A percentile compares a stretch with the other conserved stretches of the same genome.
phyloP scores from a whole-genome alignment of 2,113 vertebrate species.

The Lethenteron camtschaticum region DNA sequence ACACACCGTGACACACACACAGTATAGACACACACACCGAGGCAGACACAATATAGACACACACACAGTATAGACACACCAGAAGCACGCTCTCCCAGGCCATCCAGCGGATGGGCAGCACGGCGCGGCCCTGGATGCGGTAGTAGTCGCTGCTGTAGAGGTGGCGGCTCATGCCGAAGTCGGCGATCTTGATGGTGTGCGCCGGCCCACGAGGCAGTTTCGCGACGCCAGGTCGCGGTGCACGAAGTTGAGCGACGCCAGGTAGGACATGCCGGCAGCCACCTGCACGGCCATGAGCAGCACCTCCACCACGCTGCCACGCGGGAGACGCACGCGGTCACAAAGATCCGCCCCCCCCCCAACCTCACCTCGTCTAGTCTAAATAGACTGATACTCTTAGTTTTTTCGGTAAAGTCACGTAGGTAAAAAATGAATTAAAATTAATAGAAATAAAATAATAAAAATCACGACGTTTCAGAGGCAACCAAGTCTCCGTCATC shows the following conservation, averaged over 20 bases:
- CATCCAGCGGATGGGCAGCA: constrained; percentile 99
- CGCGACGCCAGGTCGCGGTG: constrained; percentile 86
- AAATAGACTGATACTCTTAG: no score
- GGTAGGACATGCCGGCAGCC: constrained; percentile 82
- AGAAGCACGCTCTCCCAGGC: constrained; percentile 93
- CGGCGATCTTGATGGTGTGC: constrained; percentile 85
- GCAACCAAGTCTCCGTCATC: no score
- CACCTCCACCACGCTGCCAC: constrained; percentile 36
- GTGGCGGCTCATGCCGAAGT: constrained; percentile 95
- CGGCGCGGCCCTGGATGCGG: constrained; percentile 75
- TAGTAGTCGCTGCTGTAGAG: constrained; percentile 93
- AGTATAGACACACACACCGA: neutral
- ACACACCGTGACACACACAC: constrained; percentile 19
- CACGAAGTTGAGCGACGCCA: constrained; percentile 85
- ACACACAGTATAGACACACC: constrained; percentile 21
- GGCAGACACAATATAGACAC: neutral
- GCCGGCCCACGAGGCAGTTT: constrained; percentile 78
- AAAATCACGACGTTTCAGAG: no score
- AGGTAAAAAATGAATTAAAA: no score
- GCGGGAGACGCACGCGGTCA: no score
- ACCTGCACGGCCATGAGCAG: constrained; percentile 67
- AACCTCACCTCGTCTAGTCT: no score
- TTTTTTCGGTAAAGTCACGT: no score
- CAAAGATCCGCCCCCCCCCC: no score
- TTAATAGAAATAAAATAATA: no score